Base-by-base conservation (phyloP, 2,113 vertebrate genomes). In the Percina caprodes region DNA sequence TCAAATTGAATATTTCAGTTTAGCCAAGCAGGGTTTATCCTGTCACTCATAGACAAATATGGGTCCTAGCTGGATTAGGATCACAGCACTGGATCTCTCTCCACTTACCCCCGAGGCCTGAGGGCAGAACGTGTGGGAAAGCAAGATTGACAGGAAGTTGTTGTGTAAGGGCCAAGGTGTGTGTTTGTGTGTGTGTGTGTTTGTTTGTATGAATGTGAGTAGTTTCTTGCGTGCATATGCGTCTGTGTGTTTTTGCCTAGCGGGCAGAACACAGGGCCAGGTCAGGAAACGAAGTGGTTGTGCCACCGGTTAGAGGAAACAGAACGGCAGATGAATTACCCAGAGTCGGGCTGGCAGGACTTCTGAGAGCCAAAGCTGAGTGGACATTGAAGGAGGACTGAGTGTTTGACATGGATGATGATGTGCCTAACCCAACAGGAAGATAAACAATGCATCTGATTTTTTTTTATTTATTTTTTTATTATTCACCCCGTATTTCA, bases 281-380 rank as follows among this genome's bases (percentile, higher is more conserved):
- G 69, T 42, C 88, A 90, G 88, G 88, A 93, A 91, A 85, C 84
- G 3, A 82, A 81, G 81, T 58, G 66, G 81, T 85, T 69, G 81
- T 91, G 89, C 85, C 85, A 92, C 80, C 77, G 77, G 85, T 77
- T 83, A 85, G 77, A 90, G 91, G 85, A 91, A 89, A 87, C 77
- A 85, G 77, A 90, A 77, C 49, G 46, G 74, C 65, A 90, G 84
- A 91, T 92, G 86, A 92, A 91, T 94, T 73, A 92, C 81, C 77
- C 81, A 68, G 73, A 88, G 89, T 89, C 55, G 65, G 82, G 62
- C 85, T 90, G 91, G 91, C 90, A 91, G 73, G 56, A 90, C 90
- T 91, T 95, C 91, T 90, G 80, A 93, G 70, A 73, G 58, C 21
- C 74, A 30, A 14, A 74, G 85, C 78, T 77, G 78, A 87, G 86